Base-by-base conservation (phyloP, 2,888 invertebrate genomes). In the Drosophila dives region DNA sequence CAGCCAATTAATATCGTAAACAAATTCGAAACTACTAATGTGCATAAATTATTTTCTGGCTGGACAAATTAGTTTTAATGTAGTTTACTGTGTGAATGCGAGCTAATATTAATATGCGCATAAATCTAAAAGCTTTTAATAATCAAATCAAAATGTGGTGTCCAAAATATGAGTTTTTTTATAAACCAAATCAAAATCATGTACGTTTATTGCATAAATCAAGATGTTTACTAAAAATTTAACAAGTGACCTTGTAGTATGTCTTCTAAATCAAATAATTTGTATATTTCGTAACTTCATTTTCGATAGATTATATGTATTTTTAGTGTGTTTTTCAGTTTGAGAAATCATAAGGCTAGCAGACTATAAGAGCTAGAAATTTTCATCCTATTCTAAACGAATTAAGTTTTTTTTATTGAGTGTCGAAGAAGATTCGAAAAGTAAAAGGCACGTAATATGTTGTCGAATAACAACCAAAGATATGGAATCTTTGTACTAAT, bases 1-100 rank as follows among this genome's bases (percentile, higher is more conserved):
- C n/a, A 60, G 29, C 12, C 34, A 36, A 29, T 49, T 20, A 49
- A 20, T 8, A 34, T 36, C 11, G 60, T 36, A 20, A 60, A 49
- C 15, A 59, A 59, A 29, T 59, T 8, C 4, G 7, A 42, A 32
- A 23, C 15, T 32, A 23, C 29, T 15, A 12, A 42, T 40, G 29
- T 17, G 29, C 38, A 55, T 40, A 38, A 12, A 26, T 50, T 32
- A 36, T 56, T 32, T 32, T 20, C 6, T 11, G 32, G 5, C 3
- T 15, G 2, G 10, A 17, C 20, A 32, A 20, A 42, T 17, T 20
- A n/a, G 29, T 50, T 29, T 3, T 10, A 23, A 32, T 32, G 56
- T 20, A 20, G 12, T 40, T 17, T 26, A 40, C 23, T 45, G 26
- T 48, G 48, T 34, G 17, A 29, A 8, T 29, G 36, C 29, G 7